These are phyloP conservation scores for Alcedo atthis DNA, from an alignment of 2,797 vertebrate species.

Conservation along the genomic window DNA sequence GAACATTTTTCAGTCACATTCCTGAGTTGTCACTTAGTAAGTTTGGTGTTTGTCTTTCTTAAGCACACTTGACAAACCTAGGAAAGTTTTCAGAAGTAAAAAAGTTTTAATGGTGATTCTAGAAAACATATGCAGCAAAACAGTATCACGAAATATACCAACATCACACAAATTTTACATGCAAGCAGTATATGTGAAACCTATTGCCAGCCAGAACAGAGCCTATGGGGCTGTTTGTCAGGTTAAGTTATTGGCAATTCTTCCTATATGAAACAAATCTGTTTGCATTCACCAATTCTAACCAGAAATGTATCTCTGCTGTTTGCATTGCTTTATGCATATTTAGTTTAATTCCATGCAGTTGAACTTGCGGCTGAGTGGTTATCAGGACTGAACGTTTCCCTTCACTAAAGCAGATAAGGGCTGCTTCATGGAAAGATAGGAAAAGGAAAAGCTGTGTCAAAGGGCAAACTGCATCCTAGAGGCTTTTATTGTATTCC, in stretches of 20 bases:
- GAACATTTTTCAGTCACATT: not conserved
- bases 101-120: not conserved
- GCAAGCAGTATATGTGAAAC: not conserved
- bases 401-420: not conserved
- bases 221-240: not conserved
- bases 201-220: not conserved
- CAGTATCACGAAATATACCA: not conserved
- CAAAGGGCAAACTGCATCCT: not conserved
- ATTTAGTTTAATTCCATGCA: not conserved
- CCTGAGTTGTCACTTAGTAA: not conserved
- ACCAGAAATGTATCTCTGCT: not conserved
- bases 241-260: not conserved
- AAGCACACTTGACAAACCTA: not conserved
- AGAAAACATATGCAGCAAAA: not conserved
- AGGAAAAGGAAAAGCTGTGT: not conserved
- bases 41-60: not conserved
- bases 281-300: not conserved
- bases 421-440: not conserved
- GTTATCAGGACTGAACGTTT: not conserved
- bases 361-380: not conserved
- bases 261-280: not conserved
- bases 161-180: not conserved
- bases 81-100: not conserved
- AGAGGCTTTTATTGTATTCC: not conserved
- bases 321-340: not conserved